Percentiles rank a stretch among this genome's conserved stretches.
These are phyloP conservation scores for Sphyrna mokarran DNA, from an alignment of 2,113 vertebrate genomes.

Conservation along the genomic window DNA sequence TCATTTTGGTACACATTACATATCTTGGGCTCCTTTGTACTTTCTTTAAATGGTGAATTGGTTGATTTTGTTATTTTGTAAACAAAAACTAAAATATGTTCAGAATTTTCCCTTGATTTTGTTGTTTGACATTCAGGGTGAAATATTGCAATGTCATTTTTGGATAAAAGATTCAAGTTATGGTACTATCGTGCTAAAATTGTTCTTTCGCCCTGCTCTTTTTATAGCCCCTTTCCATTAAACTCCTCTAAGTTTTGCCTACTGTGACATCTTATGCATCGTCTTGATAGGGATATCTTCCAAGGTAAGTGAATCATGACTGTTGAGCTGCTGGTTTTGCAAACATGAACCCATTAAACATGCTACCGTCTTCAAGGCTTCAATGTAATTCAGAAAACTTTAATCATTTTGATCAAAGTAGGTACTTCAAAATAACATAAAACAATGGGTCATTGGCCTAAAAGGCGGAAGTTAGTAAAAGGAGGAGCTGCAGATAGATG, in stretches of 20 bases:
- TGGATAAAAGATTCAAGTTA: background rate
- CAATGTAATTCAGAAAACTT: constrained; percentile 13
- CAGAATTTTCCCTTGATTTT: background rate
- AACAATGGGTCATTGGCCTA: background rate
- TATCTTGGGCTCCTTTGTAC: background rate
- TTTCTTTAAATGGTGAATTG: background rate
- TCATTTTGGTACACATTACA: background rate
- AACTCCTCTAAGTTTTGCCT: background rate
- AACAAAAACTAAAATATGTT: background rate
- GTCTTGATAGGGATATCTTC: background rate
- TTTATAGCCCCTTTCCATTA: background rate
- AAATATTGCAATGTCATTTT: background rate
- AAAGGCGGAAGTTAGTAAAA: background rate
- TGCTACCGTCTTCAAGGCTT: background rate
- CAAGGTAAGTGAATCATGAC: background rate
- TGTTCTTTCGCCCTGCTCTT: background rate
- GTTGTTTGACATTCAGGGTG: background rate
- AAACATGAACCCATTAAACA: background rate
- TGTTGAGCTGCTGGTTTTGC: too few relatives aligned
- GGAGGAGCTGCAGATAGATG: background rate
- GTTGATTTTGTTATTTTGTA: background rate
- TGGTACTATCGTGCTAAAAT: background rate
- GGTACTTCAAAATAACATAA: constrained; percentile 1
- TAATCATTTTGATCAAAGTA: background rate
- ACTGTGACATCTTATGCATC: background rate